phyloP scores from a whole-genome alignment of 1,140 invertebrate species.

The Drosophila nannoptera region DNA sequence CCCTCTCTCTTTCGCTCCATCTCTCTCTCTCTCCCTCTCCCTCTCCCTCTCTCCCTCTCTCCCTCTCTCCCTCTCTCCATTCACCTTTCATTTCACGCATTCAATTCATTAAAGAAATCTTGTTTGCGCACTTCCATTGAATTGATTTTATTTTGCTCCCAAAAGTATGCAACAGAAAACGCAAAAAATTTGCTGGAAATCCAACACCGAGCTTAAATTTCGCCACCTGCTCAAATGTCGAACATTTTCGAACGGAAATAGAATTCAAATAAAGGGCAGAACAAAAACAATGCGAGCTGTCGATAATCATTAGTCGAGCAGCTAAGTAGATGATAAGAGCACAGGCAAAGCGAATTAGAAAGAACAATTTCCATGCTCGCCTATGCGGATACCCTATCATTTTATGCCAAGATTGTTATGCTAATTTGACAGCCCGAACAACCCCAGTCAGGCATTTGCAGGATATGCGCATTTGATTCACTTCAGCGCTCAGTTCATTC shows the following conservation, averaged over 20 bases:
- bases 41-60: too few species aligned
- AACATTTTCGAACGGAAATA: constrained; percentile 1
- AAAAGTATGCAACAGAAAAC: constrained; percentile 1
- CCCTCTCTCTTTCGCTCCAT: too few species aligned
- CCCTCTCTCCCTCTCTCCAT: too few species aligned
- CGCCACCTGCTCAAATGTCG: neutral
- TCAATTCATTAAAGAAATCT: neutral
- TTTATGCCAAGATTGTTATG: too few species aligned
- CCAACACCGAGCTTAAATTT: neutral
- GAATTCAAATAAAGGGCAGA: neutral
- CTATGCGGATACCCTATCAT: too few species aligned
- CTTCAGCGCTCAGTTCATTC: neutral
- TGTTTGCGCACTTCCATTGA: neutral
- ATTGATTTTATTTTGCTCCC: neutral
- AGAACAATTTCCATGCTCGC: neutral
- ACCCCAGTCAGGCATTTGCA: neutral
- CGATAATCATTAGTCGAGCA: constrained; percentile 5
- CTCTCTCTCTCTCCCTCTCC: too few species aligned
- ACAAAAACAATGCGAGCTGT: neutral
- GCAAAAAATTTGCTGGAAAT: neutral
- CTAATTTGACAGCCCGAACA: neutral
- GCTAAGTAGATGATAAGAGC: constrained; percentile 11
- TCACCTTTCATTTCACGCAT: too few species aligned
- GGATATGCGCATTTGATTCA: constrained; percentile 3
- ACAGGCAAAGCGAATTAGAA: neutral